Percentiles rank a stretch among this genome's conserved stretches.
Evolutionary conservation across 2,888 invertebrate genomes (phyloP).

Genomic region (Thysanoteuthis rhombus): DNA sequence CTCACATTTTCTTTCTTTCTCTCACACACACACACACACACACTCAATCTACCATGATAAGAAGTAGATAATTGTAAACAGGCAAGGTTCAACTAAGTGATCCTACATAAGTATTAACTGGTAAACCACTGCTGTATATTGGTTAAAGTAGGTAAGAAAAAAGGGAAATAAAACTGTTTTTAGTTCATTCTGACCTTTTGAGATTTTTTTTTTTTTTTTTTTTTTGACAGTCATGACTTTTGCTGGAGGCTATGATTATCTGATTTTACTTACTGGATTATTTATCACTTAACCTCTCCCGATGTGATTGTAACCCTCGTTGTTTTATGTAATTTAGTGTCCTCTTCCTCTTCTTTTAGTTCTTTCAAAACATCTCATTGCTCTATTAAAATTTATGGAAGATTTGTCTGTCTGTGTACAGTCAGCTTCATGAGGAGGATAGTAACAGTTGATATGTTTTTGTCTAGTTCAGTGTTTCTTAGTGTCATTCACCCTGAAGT

Average conservation of each 20-base stretch:
- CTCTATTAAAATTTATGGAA: not conserved
- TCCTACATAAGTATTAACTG: not conserved
- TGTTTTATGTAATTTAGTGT: not conserved
- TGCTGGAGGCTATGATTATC: not conserved
- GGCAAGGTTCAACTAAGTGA: not conserved
- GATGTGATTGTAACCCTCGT: not conserved
- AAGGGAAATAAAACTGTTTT: not conserved
- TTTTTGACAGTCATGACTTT: not conserved
- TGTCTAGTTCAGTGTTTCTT: no score
- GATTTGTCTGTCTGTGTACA: not conserved
- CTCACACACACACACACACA: not conserved
- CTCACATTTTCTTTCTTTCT: no score
- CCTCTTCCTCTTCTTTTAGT: not conserved
- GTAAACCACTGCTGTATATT: not conserved
- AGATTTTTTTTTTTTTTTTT: no score
- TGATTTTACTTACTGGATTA: slow-evolving; percentile 1
- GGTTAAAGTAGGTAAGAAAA: not conserved
- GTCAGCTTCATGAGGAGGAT: not conserved
- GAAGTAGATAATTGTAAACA: not conserved
- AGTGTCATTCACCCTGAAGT: no score
- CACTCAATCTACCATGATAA: not conserved
- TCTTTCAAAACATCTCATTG: not conserved
- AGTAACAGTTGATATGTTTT: not conserved
- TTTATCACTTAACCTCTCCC: not conserved
- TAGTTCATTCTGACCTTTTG: not conserved